Conservation (phyloP, 2,113 vertebrate species). For the Oryzias celebensis region DNA sequence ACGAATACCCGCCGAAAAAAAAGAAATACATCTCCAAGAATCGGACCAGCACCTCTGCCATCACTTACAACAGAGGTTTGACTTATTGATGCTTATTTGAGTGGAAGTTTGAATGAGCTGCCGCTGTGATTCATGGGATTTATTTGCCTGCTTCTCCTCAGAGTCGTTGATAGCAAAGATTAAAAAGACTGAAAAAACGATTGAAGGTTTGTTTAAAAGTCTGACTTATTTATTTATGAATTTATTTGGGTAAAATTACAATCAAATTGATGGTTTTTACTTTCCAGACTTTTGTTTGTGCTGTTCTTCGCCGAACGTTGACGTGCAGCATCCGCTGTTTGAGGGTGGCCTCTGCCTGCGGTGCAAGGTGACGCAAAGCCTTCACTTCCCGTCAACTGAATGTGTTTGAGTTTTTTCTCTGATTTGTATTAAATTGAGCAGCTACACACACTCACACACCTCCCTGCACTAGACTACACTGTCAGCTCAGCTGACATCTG, state of each 20-base stretch:
- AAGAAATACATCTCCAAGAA: constrained; percentile 68
- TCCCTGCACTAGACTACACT: no score
- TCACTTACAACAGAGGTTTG: constrained; percentile 62
- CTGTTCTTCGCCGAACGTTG: constrained; percentile 79
- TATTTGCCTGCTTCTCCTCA: constrained; percentile 56
- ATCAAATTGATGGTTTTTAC: background rate
- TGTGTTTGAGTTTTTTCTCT: background rate
- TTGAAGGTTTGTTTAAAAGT: constrained; percentile 79
- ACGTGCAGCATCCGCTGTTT: constrained; percentile 87
- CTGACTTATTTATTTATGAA: background rate
- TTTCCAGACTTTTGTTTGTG: constrained; percentile 87
- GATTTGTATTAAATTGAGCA: background rate
- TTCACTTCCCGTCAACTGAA: background rate
- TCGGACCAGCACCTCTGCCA: constrained; percentile 1
- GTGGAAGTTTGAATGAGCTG: background rate
- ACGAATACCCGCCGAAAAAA: constrained; percentile 76
- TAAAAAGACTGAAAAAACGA: constrained; percentile 70
- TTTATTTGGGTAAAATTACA: background rate
- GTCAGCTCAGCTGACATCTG: no score
- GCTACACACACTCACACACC: background rate
- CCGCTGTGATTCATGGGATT: background rate
- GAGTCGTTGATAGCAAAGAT: constrained; percentile 80
- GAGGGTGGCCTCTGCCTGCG: constrained; percentile 88
- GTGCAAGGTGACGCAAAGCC: constrained; percentile 81
- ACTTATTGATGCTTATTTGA: background rate